Evolutionary conservation across 2,113 vertebrate species (phyloP).

Genomic region (Cettia cetti): DNA sequence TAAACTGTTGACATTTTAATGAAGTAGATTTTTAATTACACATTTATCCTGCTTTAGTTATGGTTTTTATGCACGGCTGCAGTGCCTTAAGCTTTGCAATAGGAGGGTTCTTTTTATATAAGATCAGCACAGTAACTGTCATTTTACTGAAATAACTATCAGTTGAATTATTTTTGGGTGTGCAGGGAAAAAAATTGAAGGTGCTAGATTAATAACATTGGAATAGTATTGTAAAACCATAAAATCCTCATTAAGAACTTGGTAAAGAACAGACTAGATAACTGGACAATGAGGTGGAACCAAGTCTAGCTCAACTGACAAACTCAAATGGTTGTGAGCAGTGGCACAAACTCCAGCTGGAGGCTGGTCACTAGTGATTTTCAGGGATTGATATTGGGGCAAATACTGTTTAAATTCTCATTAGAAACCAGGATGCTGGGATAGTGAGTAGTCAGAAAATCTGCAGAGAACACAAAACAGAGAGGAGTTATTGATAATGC

Average conservation of each 20-base stretch:
- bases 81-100: not conserved
- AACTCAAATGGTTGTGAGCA: not conserved
- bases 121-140: not conserved
- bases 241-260: not conserved
- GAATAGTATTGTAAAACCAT: not conserved
- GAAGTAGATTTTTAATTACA: not conserved
- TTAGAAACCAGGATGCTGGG: not conserved
- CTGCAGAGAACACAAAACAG: not conserved
- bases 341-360: not conserved
- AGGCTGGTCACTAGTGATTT: not conserved
- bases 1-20: not conserved
- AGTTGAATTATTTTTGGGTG: not conserved
- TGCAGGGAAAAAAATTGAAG: not conserved
- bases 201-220: not conserved
- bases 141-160: not conserved
- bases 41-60: not conserved
- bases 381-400: not conserved
- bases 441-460: not conserved
- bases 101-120: not conserved
- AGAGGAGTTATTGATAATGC: not conserved
- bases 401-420: not conserved
- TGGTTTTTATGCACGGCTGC: not conserved
- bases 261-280: not conserved
- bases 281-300: not conserved
- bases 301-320: not conserved